Conservation (phyloP, 2,113 vertebrate species). For the Gopherus evgoodei region DNA sequence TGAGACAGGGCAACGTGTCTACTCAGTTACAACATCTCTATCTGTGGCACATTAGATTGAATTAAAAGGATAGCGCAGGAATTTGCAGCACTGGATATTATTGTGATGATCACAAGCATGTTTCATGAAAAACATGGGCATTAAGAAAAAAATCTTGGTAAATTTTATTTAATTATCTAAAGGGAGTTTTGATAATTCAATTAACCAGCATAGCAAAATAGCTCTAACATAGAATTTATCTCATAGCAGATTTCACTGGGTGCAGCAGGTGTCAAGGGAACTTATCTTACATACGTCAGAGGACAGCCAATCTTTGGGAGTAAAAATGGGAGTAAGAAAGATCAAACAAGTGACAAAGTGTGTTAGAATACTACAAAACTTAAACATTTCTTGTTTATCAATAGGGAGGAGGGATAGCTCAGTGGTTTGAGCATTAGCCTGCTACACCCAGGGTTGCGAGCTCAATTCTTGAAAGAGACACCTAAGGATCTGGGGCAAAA, state of each 20-base stretch:
- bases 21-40: neutral
- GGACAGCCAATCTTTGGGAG: neutral
- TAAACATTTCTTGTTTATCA: neutral
- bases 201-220: neutral
- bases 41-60: neutral
- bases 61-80: neutral
- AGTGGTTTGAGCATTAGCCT: too few species aligned
- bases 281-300: neutral
- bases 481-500: too few species aligned
- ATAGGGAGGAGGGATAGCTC: neutral
- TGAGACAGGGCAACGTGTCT: rapidly evolving
- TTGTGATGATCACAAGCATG: neutral
- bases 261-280: neutral
- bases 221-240: neutral
- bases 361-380: neutral
- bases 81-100: neutral
- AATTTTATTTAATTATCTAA: neutral
- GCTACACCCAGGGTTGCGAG: too few species aligned
- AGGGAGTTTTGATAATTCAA: neutral
- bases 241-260: neutral
- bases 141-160: neutral
- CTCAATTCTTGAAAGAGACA: too few species aligned
- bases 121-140: rapidly evolving
- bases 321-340: neutral
- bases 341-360: neutral